These are phyloP conservation scores for Panopea generosa DNA, from an alignment of 2,888 invertebrate species.

Conservation along the genomic window DNA sequence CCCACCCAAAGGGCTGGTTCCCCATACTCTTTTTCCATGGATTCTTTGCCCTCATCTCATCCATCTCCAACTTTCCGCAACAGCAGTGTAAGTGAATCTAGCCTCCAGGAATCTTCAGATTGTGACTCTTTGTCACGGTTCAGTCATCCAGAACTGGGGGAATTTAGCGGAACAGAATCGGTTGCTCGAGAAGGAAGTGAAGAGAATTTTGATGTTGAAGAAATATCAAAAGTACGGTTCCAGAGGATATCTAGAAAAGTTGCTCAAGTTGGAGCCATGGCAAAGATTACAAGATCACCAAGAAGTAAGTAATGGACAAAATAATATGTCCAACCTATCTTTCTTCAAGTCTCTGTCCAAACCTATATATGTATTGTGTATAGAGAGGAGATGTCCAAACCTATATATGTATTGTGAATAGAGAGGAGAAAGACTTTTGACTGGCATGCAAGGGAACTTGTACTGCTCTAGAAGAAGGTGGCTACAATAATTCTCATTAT, in stretches of 20 bases:
- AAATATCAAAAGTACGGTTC: constrained; percentile 66
- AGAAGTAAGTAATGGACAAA: constrained; percentile 60
- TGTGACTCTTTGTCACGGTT: constrained; percentile 62
- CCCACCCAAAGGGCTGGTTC: constrained; percentile 55
- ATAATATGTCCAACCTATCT: no score
- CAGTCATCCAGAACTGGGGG: constrained; percentile 41
- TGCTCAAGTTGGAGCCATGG: constrained; percentile 34
- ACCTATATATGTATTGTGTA: no score
- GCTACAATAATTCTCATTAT: no score
- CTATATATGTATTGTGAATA: no score
- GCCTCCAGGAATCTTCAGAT: constrained; percentile 62
- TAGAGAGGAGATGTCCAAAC: no score
- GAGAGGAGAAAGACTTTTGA: no score
- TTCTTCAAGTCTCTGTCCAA: no score
- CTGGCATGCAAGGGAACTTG: no score
- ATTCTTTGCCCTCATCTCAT: constrained; percentile 70
- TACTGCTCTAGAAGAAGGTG: no score
- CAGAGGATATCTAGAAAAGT: constrained; percentile 57
- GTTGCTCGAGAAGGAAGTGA: constrained; percentile 38
- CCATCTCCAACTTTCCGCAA: constrained; percentile 64
- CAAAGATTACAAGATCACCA: constrained; percentile 55
- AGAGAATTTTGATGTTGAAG: constrained; percentile 67
- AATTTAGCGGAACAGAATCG: constrained; percentile 59
- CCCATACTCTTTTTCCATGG: constrained; percentile 72
- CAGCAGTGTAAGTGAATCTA: constrained; percentile 40